Base-by-base conservation (phyloP, 1,140 invertebrate genomes). In the Listronotus oregonensis region DNA sequence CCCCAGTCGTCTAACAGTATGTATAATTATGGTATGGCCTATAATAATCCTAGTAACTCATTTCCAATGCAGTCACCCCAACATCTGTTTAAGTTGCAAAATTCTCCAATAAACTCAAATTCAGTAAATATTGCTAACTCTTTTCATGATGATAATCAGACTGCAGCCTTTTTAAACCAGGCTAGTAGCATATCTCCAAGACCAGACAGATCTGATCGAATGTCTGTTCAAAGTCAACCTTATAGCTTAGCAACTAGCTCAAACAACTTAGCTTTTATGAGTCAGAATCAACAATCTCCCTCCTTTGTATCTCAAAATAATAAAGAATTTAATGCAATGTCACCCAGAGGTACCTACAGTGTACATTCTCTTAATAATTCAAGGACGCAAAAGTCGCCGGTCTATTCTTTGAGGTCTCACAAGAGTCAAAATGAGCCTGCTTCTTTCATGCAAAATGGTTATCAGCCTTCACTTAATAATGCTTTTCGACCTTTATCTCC, bases 251-350 rank as follows among this genome's bases (percentile, higher is more conserved):
- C 17, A 46, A 11, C 42, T 39, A 15, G n/a, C 37, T 12, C 10
- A 14, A 10, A 34, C n/a, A 49, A 47, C 15, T 11, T 56, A 11
- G 32, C 6, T 31, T 32, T 64, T n/a, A 32, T 21, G 14, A 34
- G 32, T 21, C 21, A 34, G 1, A 59, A 59, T 31, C 52, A 50
- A 27, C 70, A 80, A 10, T 51, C 82, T 14, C 73, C 80, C 27
- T 81, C 81, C 8, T 73, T 81, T 0, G 80, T 79, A 65, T 56
- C 65, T 14, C 79, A 76, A 50, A 76, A 79, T 14, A 63, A 79
- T 9, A 75, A 79, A 0, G 80, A 79, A 2, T 84, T 80, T 80
- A 77, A 82, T 6, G 77, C 17, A 81, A 80, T 15, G 83, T 83
- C 57, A 44, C 17, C 44, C 67, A 31, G 21, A 34, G 43, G 47